A percentile compares a stretch with the other conserved stretches of the same genome.
Evolutionary conservation across 2,113 vertebrate genomes (phyloP).

Genomic region (Steatornis caripensis): DNA sequence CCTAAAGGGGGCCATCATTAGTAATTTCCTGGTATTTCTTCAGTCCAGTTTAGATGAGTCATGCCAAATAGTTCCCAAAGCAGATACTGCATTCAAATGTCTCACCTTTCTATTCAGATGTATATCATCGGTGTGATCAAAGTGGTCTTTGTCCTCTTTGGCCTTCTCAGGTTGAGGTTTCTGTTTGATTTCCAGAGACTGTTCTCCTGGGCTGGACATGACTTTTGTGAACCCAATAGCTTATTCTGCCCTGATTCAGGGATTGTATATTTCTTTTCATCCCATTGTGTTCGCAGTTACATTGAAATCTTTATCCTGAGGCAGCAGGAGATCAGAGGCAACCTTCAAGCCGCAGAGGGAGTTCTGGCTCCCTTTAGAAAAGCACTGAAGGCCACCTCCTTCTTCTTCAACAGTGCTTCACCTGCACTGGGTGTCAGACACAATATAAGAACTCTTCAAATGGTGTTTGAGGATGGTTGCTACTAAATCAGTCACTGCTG

Average conservation of each 20-base stretch:
- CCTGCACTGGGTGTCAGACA: background rate
- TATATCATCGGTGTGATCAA: rapidly evolving
- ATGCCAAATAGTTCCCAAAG: background rate
- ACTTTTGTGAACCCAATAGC: background rate
- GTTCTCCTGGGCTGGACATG: background rate
- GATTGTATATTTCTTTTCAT: background rate
- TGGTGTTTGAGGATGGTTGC: background rate
- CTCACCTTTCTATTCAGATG: background rate
- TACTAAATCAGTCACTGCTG: background rate
- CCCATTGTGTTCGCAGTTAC: background rate
- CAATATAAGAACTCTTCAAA: background rate
- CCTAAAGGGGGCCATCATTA: background rate
- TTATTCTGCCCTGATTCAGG: background rate
- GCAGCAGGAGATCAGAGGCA: background rate
- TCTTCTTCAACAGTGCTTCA: background rate
- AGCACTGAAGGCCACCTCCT: background rate
- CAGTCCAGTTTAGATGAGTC: background rate
- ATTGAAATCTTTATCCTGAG: background rate
- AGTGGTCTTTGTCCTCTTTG: background rate
- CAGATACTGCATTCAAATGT: background rate
- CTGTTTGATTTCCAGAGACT: background rate
- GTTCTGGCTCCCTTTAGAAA: background rate
- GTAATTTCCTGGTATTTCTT: background rate
- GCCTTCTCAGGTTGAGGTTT: background rate
- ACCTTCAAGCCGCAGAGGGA: background rate